phyloP scores from a whole-genome alignment of 2,797 vertebrate genomes.

The Acanthis flammea region DNA sequence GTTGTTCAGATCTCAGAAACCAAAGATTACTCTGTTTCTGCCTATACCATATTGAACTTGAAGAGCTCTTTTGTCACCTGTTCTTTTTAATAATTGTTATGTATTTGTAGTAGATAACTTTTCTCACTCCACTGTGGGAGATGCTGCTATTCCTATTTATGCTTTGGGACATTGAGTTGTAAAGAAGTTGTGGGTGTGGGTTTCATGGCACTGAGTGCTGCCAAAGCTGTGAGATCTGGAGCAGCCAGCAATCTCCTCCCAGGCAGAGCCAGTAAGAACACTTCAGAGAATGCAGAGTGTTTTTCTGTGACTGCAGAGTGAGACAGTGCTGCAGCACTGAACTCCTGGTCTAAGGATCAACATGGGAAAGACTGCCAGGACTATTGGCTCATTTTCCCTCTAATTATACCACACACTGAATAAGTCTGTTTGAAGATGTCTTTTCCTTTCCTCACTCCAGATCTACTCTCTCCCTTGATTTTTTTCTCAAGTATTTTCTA shows the following conservation, averaged over 20 bases:
- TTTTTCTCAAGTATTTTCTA: not conserved
- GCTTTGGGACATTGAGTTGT: not conserved
- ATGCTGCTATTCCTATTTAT: not conserved
- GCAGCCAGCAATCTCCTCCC: not conserved
- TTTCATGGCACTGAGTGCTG: not conserved
- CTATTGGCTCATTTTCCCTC: not conserved
- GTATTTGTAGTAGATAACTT: not conserved
- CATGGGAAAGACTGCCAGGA: not conserved
- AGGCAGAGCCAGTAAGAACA: rapidly evolving
- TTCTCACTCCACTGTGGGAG: not conserved
- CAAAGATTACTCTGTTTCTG: not conserved
- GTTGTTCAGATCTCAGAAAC: not conserved
- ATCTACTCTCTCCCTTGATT: not conserved
- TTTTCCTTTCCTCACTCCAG: not conserved
- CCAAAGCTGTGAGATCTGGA: not conserved
- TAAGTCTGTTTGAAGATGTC: not conserved
- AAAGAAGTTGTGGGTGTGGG: not conserved
- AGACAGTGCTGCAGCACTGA: not conserved
- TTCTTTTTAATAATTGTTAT: not conserved
- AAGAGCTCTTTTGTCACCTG: not conserved
- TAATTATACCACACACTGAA: not conserved
- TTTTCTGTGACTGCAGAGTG: not conserved
- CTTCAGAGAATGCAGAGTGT: not conserved
- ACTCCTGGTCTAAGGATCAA: not conserved
- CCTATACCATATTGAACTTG: not conserved